Percentiles rank a stretch among this genome's conserved stretches.
Evolutionary conservation across 2,888 invertebrate genomes (phyloP).

Genomic region (Agrilus biguttatus): DNA sequence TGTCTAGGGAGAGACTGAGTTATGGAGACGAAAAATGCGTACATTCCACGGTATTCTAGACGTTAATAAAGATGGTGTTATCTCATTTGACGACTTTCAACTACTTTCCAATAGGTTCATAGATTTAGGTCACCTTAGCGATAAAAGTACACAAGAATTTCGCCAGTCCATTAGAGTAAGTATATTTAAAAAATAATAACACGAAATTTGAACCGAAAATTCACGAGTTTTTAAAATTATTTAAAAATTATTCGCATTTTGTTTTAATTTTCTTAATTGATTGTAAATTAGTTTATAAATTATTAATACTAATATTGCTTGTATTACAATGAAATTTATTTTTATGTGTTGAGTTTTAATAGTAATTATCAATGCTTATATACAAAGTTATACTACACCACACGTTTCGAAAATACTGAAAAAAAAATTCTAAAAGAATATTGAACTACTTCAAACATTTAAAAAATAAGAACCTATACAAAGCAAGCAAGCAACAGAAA

Average conservation of each 20-base stretch:
- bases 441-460: too few species aligned
- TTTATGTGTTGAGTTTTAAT: too few species aligned
- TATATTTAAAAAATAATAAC: constrained; percentile 1
- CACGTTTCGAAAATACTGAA: too few species aligned
- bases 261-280: not conserved
- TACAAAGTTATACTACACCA: too few species aligned
- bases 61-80: constrained; percentile 73
- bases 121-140: constrained; percentile 56
- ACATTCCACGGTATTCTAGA: constrained; percentile 72
- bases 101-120: constrained; percentile 61
- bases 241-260: not conserved
- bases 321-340: too few species aligned
- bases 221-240: too few species aligned
- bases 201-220: not conserved
- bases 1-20: constrained; percentile 41
- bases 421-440: too few species aligned
- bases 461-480: too few species aligned
- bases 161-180: constrained; percentile 52
- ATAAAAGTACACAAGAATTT: constrained; percentile 53
- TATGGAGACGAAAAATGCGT: constrained; percentile 77
- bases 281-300: too few species aligned
- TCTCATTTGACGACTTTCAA: constrained; percentile 68
- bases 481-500: too few species aligned
- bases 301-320: too few species aligned
- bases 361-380: too few species aligned